Evolutionary conservation across 2,797 vertebrate species (phyloP).

Genomic region (Salarias fasciatus): DNA sequence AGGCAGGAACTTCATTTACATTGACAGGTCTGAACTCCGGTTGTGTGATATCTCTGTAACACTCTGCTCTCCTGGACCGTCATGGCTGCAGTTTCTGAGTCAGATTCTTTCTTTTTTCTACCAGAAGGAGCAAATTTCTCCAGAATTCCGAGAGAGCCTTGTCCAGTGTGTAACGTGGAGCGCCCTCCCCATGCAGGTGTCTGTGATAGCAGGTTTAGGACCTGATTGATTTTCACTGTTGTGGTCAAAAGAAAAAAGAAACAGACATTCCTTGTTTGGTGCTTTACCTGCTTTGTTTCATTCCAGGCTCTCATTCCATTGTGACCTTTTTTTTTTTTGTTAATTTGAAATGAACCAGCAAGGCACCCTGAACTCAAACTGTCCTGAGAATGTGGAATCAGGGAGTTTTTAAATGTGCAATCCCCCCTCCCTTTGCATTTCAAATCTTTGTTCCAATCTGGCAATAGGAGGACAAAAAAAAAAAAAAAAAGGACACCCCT

Average conservation of each 20-base stretch:
- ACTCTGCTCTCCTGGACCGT: too few relatives aligned
- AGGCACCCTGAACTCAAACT: conserved; percentile 36
- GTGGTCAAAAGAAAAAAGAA: conserved; percentile 29
- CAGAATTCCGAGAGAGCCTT: too few relatives aligned
- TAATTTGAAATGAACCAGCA: conserved; percentile 61
- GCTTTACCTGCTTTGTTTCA: conserved; percentile 46
- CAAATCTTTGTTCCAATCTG: conserved; percentile 43
- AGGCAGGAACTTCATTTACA: too few relatives aligned
- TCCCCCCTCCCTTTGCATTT: conserved; percentile 34
- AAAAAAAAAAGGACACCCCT: conserved; percentile 30
- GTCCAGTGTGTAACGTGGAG: conserved; percentile 7
- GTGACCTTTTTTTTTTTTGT: conserved; percentile 57
- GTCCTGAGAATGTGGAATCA: conserved; percentile 26
- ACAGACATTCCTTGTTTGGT: conserved; percentile 43
- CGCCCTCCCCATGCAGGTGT: conserved; percentile 52
- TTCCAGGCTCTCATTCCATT: conserved; percentile 49
- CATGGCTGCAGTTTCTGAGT: background rate
- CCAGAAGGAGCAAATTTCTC: conserved; percentile 6
- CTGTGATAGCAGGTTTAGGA: conserved; percentile 50
- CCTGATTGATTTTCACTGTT: conserved; percentile 60
- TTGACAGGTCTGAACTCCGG: too few relatives aligned
- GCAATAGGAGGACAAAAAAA: conserved; percentile 26
- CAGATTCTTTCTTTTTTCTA: conserved; percentile 8
- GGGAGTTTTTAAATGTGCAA: conserved; percentile 38
- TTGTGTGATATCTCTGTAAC: too few relatives aligned